Base-by-base conservation (phyloP, 1,140 invertebrate species). In the Diorhabda carinulata region DNA sequence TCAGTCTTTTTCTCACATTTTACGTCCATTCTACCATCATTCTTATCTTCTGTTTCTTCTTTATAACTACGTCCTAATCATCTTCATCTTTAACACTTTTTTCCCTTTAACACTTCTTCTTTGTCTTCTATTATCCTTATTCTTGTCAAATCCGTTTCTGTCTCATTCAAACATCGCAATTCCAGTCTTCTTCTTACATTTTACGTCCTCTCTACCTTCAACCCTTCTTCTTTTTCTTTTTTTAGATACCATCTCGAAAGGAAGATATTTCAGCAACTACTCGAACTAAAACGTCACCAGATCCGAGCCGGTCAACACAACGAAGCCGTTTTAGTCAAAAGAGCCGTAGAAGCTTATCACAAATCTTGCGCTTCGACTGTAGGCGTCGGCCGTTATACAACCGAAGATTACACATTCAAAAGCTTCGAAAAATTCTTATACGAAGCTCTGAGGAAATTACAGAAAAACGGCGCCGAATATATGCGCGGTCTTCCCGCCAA, bases 391-490 rank as follows among this genome's bases (percentile, higher is more conserved):
- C 86, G 88, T 45, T 94, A 92, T 80, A 86, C 87, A 72, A 88
- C 88, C 73, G 85, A 87, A 61, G 87, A 89, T 66, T 92, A 85
- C 76, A 91, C 91, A 1, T 96, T 92, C 78, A 91, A 92, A 76
- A 89, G 89, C 76, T 97, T 97, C 77, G 96, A 98, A 83, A 88
- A 91, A 74, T 98, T 96, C 81, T 83, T 98, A 0, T 97, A 97
- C 78, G 94, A 94, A 72, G 92, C 92, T 76, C 82, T 95, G 5
- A 86, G 92, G 74, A 88, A 90, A 72, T 79, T 95, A 44, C 93
- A 95, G 78, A 89, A 86, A 74, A 87, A 84, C 73, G 85, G 86
- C 67, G 86, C 85, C 77, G 82, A 86, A 76, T 82, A 90, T 80
- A 78, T 90, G 65, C 86, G 86, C 70, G 88, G 87, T 70, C 77